These are phyloP conservation scores for Aelia acuminata DNA, from an alignment of 2,888 invertebrate genomes.

Conservation along the genomic window DNA sequence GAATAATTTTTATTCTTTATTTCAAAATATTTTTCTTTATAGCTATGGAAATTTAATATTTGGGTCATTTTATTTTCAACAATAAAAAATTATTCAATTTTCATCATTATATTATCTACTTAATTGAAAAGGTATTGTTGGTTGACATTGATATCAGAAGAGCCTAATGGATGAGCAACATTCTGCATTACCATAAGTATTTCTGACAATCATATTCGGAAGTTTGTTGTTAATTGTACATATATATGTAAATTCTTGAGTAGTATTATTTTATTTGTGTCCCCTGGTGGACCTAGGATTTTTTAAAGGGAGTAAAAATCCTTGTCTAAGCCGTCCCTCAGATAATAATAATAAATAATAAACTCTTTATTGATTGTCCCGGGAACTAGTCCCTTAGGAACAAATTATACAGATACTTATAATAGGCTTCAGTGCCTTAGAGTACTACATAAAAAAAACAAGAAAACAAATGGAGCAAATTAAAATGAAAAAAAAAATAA, in stretches of 20 bases:
- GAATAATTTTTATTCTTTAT: neutral
- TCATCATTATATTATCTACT: neutral
- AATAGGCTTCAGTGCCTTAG: too few relatives aligned
- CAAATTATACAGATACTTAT: too few relatives aligned
- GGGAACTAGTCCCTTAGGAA: too few relatives aligned
- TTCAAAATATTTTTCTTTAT: neutral
- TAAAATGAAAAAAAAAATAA: too few relatives aligned
- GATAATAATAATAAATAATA: too few relatives aligned
- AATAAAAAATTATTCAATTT: neutral
- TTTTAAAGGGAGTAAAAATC: neutral
- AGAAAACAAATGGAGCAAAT: too few relatives aligned
- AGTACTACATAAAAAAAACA: too few relatives aligned
- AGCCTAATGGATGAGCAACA: neutral
- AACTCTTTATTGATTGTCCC: too few relatives aligned
- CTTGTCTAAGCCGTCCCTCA: too few relatives aligned
- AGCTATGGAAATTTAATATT: neutral
- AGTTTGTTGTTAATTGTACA: neutral
- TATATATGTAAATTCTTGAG: neutral
- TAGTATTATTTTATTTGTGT: neutral
- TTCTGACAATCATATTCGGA: neutral
- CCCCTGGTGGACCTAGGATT: neutral
- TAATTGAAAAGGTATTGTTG: neutral
- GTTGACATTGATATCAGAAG: neutral
- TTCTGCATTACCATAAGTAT: neutral
- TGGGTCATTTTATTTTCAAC: neutral